A percentile compares a stretch with the other conserved stretches of the same genome.
These are phyloP conservation scores for Thalpophila matura DNA, from an alignment of 2,888 invertebrate species.

Conservation along the genomic window DNA sequence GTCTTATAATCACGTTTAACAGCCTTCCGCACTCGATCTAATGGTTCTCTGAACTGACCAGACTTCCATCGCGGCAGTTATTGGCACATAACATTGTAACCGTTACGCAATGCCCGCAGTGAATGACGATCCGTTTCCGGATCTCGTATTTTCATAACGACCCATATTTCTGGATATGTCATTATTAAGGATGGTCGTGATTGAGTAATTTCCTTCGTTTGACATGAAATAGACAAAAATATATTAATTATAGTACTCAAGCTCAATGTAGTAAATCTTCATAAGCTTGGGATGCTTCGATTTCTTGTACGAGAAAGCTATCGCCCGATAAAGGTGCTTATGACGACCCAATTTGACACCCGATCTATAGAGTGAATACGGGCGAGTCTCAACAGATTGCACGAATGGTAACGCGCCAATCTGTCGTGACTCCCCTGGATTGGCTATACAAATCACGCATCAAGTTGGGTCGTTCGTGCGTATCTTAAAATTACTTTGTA, in stretches of 20 bases:
- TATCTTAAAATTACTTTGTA: too few species aligned
- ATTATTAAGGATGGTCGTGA: constrained; percentile 56
- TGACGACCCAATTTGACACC: too few species aligned
- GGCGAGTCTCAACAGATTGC: too few species aligned
- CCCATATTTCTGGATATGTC: constrained; percentile 57
- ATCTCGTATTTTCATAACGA: constrained; percentile 62
- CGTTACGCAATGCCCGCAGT: constrained; percentile 53
- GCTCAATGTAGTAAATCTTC: not conserved
- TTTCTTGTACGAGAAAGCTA: too few species aligned
- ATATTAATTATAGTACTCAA: too few species aligned
- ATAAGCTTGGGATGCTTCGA: too few species aligned
- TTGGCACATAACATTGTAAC: constrained; percentile 66
- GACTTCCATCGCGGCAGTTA: constrained; percentile 48
- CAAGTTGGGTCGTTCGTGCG: too few species aligned
- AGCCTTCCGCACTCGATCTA: constrained; percentile 61
- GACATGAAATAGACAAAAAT: constrained; percentile 3
- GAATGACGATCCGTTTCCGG: constrained; percentile 64
- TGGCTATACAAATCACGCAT: too few species aligned
- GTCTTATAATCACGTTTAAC: constrained; percentile 64
- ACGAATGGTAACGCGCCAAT: too few species aligned
- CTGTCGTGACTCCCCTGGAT: too few species aligned
- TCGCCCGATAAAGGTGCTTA: too few species aligned
- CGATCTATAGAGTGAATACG: too few species aligned
- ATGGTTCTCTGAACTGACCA: constrained; percentile 66
- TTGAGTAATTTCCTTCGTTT: constrained; percentile 55